Conservation (phyloP, 2,113 vertebrate species). For the Chaetura pelagica region DNA sequence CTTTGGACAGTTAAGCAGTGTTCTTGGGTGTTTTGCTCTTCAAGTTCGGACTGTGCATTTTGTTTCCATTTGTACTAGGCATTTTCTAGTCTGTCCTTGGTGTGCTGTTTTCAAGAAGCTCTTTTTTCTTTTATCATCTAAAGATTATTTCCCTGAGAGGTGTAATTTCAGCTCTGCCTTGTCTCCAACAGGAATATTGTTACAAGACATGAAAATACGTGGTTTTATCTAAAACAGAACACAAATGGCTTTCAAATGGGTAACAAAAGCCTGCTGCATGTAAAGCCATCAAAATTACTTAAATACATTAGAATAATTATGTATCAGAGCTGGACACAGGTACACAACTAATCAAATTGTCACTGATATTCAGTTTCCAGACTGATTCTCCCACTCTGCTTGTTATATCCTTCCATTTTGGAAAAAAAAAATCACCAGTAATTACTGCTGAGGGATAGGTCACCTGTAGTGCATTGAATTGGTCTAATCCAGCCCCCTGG, state of each 20-base stretch:
- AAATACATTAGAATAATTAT: accelerated
- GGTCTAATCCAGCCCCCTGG: neutral
- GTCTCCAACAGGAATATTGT: neutral
- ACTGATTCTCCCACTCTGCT: neutral
- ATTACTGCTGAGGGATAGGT: neutral
- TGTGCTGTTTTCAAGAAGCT: neutral
- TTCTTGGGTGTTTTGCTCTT: neutral
- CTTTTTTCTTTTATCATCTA: neutral
- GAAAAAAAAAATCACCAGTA: neutral
- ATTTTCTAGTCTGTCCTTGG: neutral
- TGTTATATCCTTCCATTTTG: neutral
- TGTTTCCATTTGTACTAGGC: neutral
- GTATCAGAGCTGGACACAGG: neutral
- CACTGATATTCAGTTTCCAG: neutral
- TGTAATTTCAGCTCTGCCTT: neutral
- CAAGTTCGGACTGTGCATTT: neutral
- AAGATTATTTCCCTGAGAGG: neutral
- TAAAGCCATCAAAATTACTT: neutral
- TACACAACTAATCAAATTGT: neutral
- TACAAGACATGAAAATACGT: neutral
- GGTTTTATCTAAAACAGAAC: neutral
- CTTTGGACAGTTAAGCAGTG: neutral
- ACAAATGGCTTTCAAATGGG: neutral
- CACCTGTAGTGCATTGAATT: neutral
- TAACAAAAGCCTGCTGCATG: neutral